Base-by-base conservation (phyloP, 2,113 vertebrate species). In the Neomonachus schauinslandi region DNA sequence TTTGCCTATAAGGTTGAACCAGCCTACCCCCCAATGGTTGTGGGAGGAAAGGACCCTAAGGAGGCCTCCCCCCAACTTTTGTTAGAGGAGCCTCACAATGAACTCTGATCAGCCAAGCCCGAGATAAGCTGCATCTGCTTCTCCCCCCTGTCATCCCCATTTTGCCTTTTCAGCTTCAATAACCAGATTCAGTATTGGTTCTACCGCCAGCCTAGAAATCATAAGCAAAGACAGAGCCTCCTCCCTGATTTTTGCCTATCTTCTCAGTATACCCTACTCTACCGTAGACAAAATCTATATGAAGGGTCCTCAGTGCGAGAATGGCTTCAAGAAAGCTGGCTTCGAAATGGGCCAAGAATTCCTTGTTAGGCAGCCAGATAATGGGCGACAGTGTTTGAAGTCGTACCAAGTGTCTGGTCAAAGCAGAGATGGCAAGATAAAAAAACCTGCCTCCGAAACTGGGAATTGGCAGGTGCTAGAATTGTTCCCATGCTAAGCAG, bases 391-490 rank as follows among this genome's bases (percentile, higher is more conserved):
- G 22, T 85, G 61, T 95, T 76, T 96, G 95, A 97, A 95, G 96
- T 96, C 8, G 67, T 55, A 96, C 92, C 94, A 95, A 96, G 86
- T 92, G 79, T 96, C 94, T 96, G 97, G 94, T 94, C 95, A 92
- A 95, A 97, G 92, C 90, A 84, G 95, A 97, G 69, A 96, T 96
- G 90, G 92, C 92, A 94, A 84, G 83, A 95, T 96, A 67, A 42
- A 61, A 63, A 72, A 81, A 33, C 42, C 24, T 65, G 74, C 53
- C 65, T 94, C 92, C 49, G 82, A 96, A 86, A 77, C 67, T 46
- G 89, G 49, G 49, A 96, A 49, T 42, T 95, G 95, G 96, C 95
- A 94, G 96, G 74, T 10, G 5, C 82, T 15, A 28, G 49, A 57
- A n/a, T 89, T 46, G 18, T 65, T 53, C 71, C 71, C 53, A 2